phyloP scores from a whole-genome alignment of 2,888 invertebrate genomes.

The Antitype chi region DNA sequence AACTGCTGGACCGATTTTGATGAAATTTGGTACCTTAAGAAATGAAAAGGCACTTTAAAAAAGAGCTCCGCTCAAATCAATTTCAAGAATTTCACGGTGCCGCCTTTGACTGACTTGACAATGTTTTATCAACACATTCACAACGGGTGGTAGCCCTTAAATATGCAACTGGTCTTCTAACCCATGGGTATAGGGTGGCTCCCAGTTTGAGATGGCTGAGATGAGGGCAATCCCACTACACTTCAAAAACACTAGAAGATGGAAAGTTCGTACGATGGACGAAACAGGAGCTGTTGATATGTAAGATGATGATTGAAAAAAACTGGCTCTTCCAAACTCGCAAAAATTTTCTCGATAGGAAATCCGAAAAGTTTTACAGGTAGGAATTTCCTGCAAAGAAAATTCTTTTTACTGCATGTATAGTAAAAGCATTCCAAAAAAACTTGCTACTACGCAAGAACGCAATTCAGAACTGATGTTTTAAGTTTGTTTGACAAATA shows the following conservation, averaged over 20 bases:
- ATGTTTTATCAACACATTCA: background rate
- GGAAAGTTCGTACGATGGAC: too few relatives aligned
- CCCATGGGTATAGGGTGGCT: too few relatives aligned
- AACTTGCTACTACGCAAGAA: constrained; percentile 18
- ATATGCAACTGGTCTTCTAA: background rate
- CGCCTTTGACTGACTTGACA: background rate
- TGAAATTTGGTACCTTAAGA: background rate
- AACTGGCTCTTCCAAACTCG: background rate
- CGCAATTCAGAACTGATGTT: constrained; percentile 40
- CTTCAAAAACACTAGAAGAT: background rate
- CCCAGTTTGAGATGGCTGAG: background rate
- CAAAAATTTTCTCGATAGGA: background rate
- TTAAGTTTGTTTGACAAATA: constrained; percentile 52
- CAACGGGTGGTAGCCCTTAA: background rate
- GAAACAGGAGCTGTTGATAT: background rate
- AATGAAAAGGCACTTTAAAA: background rate
- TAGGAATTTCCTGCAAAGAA: background rate
- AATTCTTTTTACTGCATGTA: background rate
- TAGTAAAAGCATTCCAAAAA: constrained; percentile 2
- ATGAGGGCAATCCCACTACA: background rate
- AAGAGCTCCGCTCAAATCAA: background rate
- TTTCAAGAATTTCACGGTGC: background rate
- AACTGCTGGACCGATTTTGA: too few relatives aligned
- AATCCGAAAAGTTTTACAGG: background rate
- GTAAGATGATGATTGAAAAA: background rate